A percentile compares a stretch with the other conserved stretches of the same genome.
phyloP scores from a whole-genome alignment of 2,888 invertebrate genomes.

The Andrena flavipes region DNA sequence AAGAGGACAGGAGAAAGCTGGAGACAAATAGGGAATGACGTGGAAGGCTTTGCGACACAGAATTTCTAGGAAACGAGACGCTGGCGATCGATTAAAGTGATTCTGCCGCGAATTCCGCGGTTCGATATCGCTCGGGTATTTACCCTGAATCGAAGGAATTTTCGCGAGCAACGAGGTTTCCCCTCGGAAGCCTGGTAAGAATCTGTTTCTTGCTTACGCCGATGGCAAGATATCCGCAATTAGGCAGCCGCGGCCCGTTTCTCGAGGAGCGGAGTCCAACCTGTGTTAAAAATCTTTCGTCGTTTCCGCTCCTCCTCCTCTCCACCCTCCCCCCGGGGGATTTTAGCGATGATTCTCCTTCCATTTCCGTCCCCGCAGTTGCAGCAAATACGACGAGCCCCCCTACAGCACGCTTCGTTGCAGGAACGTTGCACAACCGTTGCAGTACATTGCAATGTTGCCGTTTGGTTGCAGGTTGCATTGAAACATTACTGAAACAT shows the following conservation, averaged over 20 bases:
- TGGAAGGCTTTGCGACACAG: not conserved
- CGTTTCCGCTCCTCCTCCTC: slow-evolving; percentile 35
- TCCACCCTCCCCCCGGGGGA: not conserved
- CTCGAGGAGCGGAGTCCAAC: slow-evolving; percentile 23
- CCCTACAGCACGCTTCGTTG: no score
- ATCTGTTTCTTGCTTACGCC: slow-evolving; percentile 41
- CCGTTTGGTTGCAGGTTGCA: no score
- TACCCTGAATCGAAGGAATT: slow-evolving; percentile 19
- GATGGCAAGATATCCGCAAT: slow-evolving; percentile 48
- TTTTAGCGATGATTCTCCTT: slow-evolving; percentile 15
- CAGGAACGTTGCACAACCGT: no score
- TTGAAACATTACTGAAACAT: no score
- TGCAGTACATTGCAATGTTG: no score
- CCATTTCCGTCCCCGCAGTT: not conserved
- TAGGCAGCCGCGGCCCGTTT: slow-evolving; percentile 38
- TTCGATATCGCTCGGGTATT: slow-evolving; percentile 5
- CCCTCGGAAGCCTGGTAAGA: not conserved
- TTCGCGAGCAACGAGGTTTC: not conserved
- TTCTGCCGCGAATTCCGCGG: slow-evolving; percentile 1
- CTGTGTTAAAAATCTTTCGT: slow-evolving; percentile 37
- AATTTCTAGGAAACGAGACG: slow-evolving; percentile 16
- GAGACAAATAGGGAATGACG: not conserved
- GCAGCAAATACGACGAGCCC: slow-evolving; percentile 5
- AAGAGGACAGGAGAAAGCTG: not conserved
- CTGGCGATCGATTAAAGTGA: slow-evolving; percentile 13